Evolutionary conservation across 2,888 invertebrate genomes (phyloP).

Genomic region (Drosophila yooni): DNA sequence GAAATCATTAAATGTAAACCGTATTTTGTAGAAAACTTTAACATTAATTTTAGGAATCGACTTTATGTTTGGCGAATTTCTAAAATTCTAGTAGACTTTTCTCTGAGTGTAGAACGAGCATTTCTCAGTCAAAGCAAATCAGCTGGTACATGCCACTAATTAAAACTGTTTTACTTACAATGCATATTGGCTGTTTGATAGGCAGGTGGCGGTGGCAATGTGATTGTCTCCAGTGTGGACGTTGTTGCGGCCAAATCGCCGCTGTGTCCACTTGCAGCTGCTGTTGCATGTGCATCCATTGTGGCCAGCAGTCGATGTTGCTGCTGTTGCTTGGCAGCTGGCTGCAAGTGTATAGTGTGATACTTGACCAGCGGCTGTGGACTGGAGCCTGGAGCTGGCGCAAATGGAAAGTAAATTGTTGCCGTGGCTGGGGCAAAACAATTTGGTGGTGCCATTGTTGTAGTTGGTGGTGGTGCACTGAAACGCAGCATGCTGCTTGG

Average conservation of each 20-base stretch:
- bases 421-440: conserved; percentile 81
- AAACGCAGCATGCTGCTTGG: conserved; percentile 81
- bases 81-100: neutral
- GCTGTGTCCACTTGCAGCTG: conserved; percentile 20
- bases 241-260: conserved; percentile 43
- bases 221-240: conserved; percentile 63
- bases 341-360: conserved; percentile 85
- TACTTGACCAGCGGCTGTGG: conserved; percentile 84
- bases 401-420: conserved; percentile 84
- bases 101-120: no score
- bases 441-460: conserved; percentile 67
- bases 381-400: conserved; percentile 50
- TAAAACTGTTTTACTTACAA: conserved; percentile 75
- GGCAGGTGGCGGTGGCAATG: conserved; percentile 83
- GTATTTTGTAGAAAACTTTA: neutral
- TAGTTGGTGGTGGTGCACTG: conserved; percentile 48
- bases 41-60: neutral
- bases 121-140: neutral
- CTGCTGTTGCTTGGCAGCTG: conserved; percentile 64
- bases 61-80: neutral
- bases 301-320: conserved; percentile 61
- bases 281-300: conserved; percentile 26
- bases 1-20: neutral
- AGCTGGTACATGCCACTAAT: neutral
- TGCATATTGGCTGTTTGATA: conserved; percentile 85